Evolutionary conservation across 2,113 vertebrate species (phyloP), one percentile per base, ranked within the genome.

Genomic region (Ellobius talpinus): DNA sequence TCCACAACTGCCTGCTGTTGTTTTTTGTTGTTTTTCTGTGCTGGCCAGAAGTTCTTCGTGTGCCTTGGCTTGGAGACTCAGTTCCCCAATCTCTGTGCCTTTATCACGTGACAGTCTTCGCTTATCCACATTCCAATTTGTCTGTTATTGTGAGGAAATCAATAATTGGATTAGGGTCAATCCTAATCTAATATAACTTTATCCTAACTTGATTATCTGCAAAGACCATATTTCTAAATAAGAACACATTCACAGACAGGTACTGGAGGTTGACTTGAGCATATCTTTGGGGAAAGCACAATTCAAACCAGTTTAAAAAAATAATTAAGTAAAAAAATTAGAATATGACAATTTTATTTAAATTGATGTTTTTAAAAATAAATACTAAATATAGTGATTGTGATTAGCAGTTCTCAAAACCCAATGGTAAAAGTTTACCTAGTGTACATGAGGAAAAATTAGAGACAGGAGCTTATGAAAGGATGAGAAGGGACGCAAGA

Each of bases 151-250:
- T 45, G 31, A 81, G 47, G 16, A 72, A 4, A 87, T 50, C 7
- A 66, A 52, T 45, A 79, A 87, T 24, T 90, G 73, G 63, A 84
- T 90, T 95, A 84, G 31, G 39, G 82, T 11, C 33, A 33, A 87
- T 45, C 12, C 13, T 88, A 88, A 77, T 36, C 45, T 45, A 81
- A 45, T 31, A 55, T 50, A 39, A 58, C 33, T 12, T 91, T 91
- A 79, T 72, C 36, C 86, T 86, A 89, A 66, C 36, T 85, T 78
- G 63, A 90, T 63, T 94, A 45, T n/a, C 36, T 24, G 1, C 50
- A 76, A 92, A 90, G 68, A 90, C 5, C 11, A 3, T 68, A 70
- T 58, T 93, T 96, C 65, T 50, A 50, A 93, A 78, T 82, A 87
- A 84, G 52, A 42, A 85, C 33, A 89, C n/a, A 89, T 88, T 89